Conservation (phyloP, 2,113 vertebrate genomes). For the Cryptomyrus ogoouensis region DNA sequence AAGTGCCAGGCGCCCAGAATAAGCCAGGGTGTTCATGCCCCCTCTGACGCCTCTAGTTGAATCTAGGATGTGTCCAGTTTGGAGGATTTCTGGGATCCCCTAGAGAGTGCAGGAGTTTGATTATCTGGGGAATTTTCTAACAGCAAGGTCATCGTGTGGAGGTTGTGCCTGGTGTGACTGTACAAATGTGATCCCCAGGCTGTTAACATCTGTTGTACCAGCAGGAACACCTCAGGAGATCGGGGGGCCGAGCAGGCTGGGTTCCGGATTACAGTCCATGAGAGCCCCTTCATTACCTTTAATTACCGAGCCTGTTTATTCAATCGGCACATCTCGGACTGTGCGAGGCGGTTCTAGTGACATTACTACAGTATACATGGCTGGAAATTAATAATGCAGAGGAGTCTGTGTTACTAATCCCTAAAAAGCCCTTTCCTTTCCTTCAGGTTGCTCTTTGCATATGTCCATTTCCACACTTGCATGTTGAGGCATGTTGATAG, state of each 20-base stretch:
- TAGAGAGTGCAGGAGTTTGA: not conserved
- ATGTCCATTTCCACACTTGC: not conserved
- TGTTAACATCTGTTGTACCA: not conserved
- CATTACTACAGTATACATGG: not conserved
- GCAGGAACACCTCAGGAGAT: not conserved
- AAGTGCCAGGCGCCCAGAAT: not conserved
- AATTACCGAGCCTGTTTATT: not conserved
- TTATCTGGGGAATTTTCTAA: not conserved
- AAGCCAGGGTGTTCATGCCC: not conserved
- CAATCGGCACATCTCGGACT: not conserved
- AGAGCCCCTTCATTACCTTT: slow-evolving; percentile 8
- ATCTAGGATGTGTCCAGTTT: not conserved
- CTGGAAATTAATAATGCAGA: not conserved
- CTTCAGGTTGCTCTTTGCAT: not conserved
- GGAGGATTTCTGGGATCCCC: not conserved
- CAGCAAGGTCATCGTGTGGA: not conserved
- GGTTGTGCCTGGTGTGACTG: not conserved
- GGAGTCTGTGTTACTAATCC: not conserved
- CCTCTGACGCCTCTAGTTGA: not conserved
- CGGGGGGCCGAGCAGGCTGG: not conserved
- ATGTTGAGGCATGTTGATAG: not conserved
- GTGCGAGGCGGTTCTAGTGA: not conserved
- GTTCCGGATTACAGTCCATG: not conserved
- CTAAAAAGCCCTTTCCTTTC: not conserved
- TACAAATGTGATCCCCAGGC: not conserved